These are phyloP conservation scores for Cerceris rybyensis DNA, from an alignment of 2,888 invertebrate genomes.

Conservation along the genomic window DNA sequence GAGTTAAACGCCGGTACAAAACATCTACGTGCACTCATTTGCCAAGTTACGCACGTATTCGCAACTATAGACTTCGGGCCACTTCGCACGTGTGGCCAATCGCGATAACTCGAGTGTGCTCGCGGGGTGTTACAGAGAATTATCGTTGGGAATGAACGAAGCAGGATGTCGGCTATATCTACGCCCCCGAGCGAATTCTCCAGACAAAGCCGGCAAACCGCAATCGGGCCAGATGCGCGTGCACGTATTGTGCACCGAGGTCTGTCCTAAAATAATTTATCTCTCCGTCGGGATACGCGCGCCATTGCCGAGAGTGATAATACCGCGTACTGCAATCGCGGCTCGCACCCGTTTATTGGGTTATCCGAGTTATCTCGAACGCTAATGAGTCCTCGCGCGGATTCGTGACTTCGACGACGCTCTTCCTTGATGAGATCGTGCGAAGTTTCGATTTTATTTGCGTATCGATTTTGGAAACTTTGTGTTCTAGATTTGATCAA, in stretches of 20 bases:
- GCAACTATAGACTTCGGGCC: constrained; percentile 44
- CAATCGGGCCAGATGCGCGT: constrained; percentile 66
- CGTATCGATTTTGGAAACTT: no score
- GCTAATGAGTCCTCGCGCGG: constrained; percentile 18
- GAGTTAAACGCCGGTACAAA: neutral
- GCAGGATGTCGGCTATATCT: constrained; percentile 71
- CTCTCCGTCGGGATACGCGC: constrained; percentile 43
- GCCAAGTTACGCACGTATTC: constrained; percentile 9
- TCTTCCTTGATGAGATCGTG: constrained; percentile 27
- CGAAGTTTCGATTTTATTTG: neutral
- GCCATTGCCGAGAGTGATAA: constrained; percentile 51
- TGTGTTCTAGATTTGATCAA: no score
- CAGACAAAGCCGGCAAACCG: constrained; percentile 68
- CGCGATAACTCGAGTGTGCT: constrained; percentile 65
- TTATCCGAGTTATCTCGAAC: constrained; percentile 58
- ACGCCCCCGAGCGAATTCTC: constrained; percentile 71
- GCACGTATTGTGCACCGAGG: constrained; percentile 56
- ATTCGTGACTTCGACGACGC: constrained; percentile 10
- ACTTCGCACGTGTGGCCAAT: constrained; percentile 68
- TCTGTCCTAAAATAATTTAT: constrained; percentile 67
- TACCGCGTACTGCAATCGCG: constrained; percentile 49
- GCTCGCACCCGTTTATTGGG: constrained; percentile 51
- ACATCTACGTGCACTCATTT: neutral
- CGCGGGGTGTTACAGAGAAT: constrained; percentile 61
- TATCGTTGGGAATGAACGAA: constrained; percentile 69